Percentiles rank a stretch among this genome's conserved stretches.
These are phyloP conservation scores for Jacana jacana DNA, from an alignment of 2,113 vertebrate genomes.

Conservation along the genomic window DNA sequence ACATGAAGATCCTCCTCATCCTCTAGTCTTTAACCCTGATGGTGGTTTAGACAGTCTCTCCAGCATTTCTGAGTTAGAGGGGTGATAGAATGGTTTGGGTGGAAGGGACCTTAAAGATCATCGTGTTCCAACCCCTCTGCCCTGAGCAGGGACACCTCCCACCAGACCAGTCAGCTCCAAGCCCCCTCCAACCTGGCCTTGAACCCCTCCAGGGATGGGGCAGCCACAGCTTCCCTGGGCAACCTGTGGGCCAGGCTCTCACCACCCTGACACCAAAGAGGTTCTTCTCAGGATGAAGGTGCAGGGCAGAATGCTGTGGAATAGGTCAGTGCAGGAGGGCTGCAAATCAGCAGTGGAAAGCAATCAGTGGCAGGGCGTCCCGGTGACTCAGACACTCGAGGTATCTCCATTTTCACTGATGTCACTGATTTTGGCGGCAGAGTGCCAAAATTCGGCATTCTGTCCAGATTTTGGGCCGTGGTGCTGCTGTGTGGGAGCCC, in stretches of 20 bases:
- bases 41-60: background rate
- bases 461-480: too few species aligned
- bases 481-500: background rate
- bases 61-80: background rate
- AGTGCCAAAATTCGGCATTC: too few species aligned
- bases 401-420: background rate
- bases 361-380: background rate
- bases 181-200: background rate
- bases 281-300: background rate
- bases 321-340: background rate
- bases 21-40: background rate
- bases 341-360: background rate
- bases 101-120: background rate
- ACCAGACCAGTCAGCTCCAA: background rate
- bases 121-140: background rate
- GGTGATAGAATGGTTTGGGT: background rate
- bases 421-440: too few species aligned
- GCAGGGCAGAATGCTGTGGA: background rate
- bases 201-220: background rate
- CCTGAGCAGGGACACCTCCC: background rate
- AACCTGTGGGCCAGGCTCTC: background rate
- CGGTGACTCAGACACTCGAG: slow-evolving; percentile 21
- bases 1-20: background rate
- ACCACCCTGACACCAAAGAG: too few species aligned
- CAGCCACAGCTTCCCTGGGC: background rate